phyloP scores from a whole-genome alignment of 2,113 vertebrate genomes.

The Microcebus jonahi region DNA sequence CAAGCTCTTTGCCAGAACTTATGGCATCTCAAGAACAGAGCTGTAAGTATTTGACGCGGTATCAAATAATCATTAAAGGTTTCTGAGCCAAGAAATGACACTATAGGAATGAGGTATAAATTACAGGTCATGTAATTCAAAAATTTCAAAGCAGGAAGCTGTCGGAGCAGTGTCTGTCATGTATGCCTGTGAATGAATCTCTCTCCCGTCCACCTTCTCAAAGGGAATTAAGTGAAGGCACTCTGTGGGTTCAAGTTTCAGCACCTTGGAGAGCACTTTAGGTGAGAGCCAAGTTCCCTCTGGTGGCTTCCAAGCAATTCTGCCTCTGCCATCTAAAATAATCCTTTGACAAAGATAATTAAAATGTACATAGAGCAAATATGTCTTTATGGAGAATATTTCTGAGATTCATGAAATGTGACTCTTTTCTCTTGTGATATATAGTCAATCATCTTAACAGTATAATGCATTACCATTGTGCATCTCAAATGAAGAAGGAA shows the following conservation, averaged over 20 bases:
- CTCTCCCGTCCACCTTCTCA: background rate
- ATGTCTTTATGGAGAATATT: conserved; percentile 24
- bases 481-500: background rate
- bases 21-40: background rate
- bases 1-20: background rate
- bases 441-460: conserved; percentile 44
- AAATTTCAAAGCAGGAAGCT: background rate
- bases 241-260: background rate
- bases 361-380: conserved; percentile 51
- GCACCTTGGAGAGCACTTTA: conserved; percentile 22
- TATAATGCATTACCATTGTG: background rate
- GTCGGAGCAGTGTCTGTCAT: background rate
- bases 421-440: conserved; percentile 37
- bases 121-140: background rate
- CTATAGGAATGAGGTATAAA: background rate
- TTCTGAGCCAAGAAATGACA: conserved; percentile 30
- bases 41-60: background rate
- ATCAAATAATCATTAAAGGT: background rate
- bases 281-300: background rate
- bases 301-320: background rate
- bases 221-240: background rate
- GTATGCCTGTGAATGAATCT: background rate
- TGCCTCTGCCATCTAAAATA: conserved; percentile 21
- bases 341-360: conserved; percentile 55
- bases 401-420: conserved; percentile 30